A percentile compares a stretch with the other conserved stretches of the same genome.
Evolutionary conservation across 1,140 invertebrate species (phyloP).

Genomic region (Drosophila lacteicornis): DNA sequence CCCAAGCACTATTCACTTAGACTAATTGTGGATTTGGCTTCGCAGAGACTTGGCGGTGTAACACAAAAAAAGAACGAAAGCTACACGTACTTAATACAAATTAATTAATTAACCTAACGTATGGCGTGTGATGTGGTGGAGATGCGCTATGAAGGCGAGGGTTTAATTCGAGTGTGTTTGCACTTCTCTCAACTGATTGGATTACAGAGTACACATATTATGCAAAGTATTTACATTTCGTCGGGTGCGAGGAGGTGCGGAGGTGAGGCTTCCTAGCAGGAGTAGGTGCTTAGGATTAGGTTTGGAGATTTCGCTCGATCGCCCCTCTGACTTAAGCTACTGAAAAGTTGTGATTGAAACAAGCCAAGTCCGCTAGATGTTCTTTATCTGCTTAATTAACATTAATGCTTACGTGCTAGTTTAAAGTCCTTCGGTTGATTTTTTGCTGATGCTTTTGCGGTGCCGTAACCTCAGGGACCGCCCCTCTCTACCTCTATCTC

Average conservation of each 20-base stretch:
- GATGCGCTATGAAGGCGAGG: conserved; percentile 25
- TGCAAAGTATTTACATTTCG: conserved; percentile 50
- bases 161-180: conserved; percentile 26
- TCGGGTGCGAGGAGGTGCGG: not conserved
- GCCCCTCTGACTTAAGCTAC: not conserved
- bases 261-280: conserved; percentile 39
- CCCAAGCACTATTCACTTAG: conserved; percentile 61
- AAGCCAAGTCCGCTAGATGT: conserved; percentile 48
- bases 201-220: conserved; percentile 28
- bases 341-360: conserved; percentile 34
- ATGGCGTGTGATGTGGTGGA: conserved; percentile 59
- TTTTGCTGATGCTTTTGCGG: conserved; percentile 41
- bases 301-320: conserved; percentile 48
- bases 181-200: conserved; percentile 8
- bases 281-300: conserved; percentile 34
- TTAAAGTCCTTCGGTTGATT: conserved; percentile 78
- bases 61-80: conserved; percentile 55
- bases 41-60: conserved; percentile 67
- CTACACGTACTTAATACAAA: conserved; percentile 27
- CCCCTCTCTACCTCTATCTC: conserved; percentile 9
- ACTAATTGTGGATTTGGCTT: conserved; percentile 72
- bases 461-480: conserved; percentile 25
- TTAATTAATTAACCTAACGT: conserved; percentile 48
- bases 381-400: conserved; percentile 58
- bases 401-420: conserved; percentile 73